Base-by-base conservation (phyloP, 2,113 vertebrate genomes). In the Lophius piscatorius region DNA sequence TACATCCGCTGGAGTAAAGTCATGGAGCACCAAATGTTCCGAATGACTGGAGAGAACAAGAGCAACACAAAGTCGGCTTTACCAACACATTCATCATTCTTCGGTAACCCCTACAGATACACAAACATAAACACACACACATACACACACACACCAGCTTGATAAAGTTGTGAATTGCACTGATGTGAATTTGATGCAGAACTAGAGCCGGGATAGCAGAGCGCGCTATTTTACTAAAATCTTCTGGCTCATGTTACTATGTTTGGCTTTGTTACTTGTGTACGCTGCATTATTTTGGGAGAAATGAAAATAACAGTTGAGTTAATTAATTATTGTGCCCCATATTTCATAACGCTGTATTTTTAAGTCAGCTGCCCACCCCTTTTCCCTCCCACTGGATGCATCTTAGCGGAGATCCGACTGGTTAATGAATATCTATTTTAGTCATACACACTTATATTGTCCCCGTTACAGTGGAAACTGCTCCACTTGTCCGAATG, bases 81-180 rank as follows among this genome's bases (percentile, higher is more conserved):
- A 67, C 87, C 85, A 82, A 87, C 82, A 84, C 88, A 89, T 89
- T 89, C 78, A 87, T 89, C 89, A 91, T 86, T 80, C 76, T 77
- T 76, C 34, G 46, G 66, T 74, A 16, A 60, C 52, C 50, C 33
- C 26, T 18, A 28, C 26, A 28, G 4, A 28, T 5, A 8, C 4
- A 5, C 9, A 5, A 9, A 6, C 26, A 5, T 28, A 5, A 9
- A 1, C 26, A 28, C 26, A 28, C 26, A 28, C 9, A 9, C 26
- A 28, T 9, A n/a, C n/a, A 5, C 41, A 23, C 18, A 6, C 2
- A 6, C 13, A 1, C 20, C 24, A 5, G 16, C 17, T 9, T 36
- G 1, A 4, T 4, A 10, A 80, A 51, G 63, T 36, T 41, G 69
- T 26, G 45, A 34, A 59, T 56, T 10, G 50, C 38, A 39, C 50